Conservation (phyloP, 1,140 invertebrate genomes). For the Neoseiulus cucumeris region DNA sequence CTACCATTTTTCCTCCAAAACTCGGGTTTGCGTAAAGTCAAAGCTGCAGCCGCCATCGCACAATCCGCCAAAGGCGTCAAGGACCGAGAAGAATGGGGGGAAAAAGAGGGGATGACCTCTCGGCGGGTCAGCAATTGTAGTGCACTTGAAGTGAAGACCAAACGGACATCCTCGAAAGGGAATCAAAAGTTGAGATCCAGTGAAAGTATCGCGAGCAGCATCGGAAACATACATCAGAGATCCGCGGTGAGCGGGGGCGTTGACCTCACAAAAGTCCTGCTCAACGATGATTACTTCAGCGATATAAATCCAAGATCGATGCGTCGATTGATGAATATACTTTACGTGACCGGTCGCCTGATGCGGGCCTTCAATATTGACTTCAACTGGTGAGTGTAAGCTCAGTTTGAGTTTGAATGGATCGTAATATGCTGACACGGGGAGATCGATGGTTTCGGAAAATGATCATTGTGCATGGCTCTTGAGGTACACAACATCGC, state of each 20-base stretch:
- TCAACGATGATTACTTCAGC: conserved; percentile 86
- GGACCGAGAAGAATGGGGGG: conserved; percentile 22
- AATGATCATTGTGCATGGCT: too few relatives aligned
- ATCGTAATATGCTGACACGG: conserved; percentile 30
- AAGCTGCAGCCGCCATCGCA: conserved; percentile 61
- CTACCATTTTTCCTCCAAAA: conserved; percentile 94
- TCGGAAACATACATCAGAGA: conserved; percentile 38
- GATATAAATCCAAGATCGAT: conserved; percentile 94
- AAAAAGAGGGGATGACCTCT: conserved; percentile 27
- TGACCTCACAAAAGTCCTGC: conserved; percentile 36
- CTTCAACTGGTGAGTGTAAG: conserved; percentile 66
- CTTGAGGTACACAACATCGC: too few relatives aligned
- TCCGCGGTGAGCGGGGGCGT: conserved; percentile 19
- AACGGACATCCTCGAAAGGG: conserved; percentile 13
- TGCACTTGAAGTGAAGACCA: conserved; percentile 12
- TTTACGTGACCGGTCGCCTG: conserved; percentile 82
- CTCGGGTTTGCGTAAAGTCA: conserved; percentile 68
- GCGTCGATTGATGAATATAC: conserved; percentile 87
- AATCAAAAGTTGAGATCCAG: conserved; percentile 30
- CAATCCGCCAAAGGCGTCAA: conserved; percentile 18
- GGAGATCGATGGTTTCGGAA: too few relatives aligned
- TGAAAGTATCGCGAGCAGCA: conserved; percentile 68
- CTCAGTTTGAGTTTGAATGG: conserved; percentile 27
- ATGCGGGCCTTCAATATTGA: conserved; percentile 95
- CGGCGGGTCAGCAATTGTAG: conserved; percentile 20